Base-by-base conservation (phyloP, 2,888 invertebrate genomes). In the Epiblema foenella region DNA sequence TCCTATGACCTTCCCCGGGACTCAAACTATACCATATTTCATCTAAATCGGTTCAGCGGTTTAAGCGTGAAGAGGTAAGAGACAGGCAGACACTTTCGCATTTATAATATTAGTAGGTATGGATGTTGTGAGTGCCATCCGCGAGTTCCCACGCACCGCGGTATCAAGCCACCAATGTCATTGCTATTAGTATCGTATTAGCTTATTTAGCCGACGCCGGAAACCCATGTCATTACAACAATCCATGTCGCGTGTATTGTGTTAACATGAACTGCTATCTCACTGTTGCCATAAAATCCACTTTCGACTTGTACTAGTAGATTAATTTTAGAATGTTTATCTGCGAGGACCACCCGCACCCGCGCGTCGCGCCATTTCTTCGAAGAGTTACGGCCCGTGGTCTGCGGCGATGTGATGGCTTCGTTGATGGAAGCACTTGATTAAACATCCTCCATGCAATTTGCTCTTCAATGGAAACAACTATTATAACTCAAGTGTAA, bases 141-240 rank as follows among this genome's bases (percentile, higher is more conserved):
- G 37, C 17, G 58, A 17, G 37, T 39, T 39, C 58, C 58, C 37
- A 39, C 56, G 56, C 56, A 9, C 7, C 15, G 56, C 20, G 20
- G 7, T 33, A 60, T 60, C 56, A 42, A 20, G n/a, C n/a, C 52
- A 39, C 46, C 46, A 57, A 66, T 66, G 66, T 33, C 66, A 58
- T 15, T 24, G 54, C 59, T 51, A 67, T 67, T 59, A 68, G 52
- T 20, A 59, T 42, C n/a, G 24, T 17, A 39, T 29, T n/a, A n/a
- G 15, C 59, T n/a, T n/a, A n/a, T n/a, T n/a, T n/a, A n/a, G n/a
- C 51, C n/a, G 18, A 15, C 51, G 17, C 42, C 68, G 68, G 68
- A 68, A 68, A 46, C 54, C 18, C 33, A 1, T 33, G 42, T 58
- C 39, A 68, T 68, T 68, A 68, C 54, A 68, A 42, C 54, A 62